phyloP scores from a whole-genome alignment of 2,888 invertebrate species.

The Neocrepidodera transversa region DNA sequence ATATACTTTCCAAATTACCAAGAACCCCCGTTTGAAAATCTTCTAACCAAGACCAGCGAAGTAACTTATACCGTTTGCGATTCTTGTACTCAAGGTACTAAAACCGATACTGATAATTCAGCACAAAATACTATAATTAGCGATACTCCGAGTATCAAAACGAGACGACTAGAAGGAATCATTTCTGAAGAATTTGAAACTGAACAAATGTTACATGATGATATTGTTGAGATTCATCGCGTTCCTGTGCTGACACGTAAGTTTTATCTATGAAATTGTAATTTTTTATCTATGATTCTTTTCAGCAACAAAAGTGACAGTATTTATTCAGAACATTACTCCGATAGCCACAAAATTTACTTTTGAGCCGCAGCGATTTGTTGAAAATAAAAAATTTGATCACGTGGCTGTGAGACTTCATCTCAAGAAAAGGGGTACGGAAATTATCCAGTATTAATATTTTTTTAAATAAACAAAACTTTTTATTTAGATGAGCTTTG shows the following conservation, averaged over 20 bases:
- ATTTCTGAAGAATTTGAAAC: conserved; percentile 36
- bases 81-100: background rate
- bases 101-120: background rate
- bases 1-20: background rate
- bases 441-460: background rate
- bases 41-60: background rate
- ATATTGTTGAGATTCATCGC: conserved; percentile 39
- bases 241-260: conserved; percentile 47
- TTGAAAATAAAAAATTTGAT: conserved; percentile 38
- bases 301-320: conserved; percentile 52
- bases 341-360: conserved; percentile 52
- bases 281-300: conserved; percentile 20
- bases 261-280: background rate
- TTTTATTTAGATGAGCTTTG: conserved; percentile 46
- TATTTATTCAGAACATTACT: conserved; percentile 58
- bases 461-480: too few species aligned
- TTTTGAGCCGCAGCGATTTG: conserved; percentile 39
- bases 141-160: background rate
- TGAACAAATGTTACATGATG: conserved; percentile 40
- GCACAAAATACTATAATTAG: background rate
- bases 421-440: conserved; percentile 20
- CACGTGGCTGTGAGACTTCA: conserved; percentile 21
- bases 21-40: background rate
- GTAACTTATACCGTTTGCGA: background rate
- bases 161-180: conserved; percentile 16